Evolutionary conservation across 2,888 invertebrate species (phyloP).

Genomic region (Lasioglossum leucozonium): DNA sequence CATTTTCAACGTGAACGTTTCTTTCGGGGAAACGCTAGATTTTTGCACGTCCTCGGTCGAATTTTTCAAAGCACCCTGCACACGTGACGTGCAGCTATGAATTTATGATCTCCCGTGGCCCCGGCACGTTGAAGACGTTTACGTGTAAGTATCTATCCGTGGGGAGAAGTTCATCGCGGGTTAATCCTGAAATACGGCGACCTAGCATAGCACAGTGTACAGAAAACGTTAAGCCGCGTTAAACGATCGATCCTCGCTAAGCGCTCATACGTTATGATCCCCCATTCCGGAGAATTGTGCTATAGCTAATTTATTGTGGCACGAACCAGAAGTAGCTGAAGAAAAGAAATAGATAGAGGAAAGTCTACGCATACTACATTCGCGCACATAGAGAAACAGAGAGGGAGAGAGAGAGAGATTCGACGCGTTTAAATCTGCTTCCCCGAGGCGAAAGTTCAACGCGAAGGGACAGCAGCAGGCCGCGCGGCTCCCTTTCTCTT

Average conservation of each 20-base stretch:
- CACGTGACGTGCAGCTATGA: constrained; percentile 23
- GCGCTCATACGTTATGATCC: constrained; percentile 31
- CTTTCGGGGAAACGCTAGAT: neutral
- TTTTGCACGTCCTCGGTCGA: neutral
- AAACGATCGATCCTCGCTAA: constrained; percentile 58
- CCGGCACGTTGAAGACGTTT: constrained; percentile 53
- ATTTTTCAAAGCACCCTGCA: neutral
- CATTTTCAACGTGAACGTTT: neutral
- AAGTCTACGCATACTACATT: neutral
- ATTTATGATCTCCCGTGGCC: constrained; percentile 52
- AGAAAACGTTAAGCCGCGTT: constrained; percentile 50
- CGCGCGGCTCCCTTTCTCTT: neutral
- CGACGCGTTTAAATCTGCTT: neutral
- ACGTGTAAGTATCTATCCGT: constrained; percentile 49
- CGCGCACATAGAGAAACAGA: neutral
- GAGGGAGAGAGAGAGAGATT: neutral
- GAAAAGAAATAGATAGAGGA: neutral
- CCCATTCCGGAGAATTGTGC: constrained; percentile 32
- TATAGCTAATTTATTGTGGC: constrained; percentile 39
- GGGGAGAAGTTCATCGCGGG: constrained; percentile 58
- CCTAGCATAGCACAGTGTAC: constrained; percentile 5
- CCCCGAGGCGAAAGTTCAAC: constrained; percentile 16
- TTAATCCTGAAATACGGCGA: constrained; percentile 64
- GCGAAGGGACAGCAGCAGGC: neutral
- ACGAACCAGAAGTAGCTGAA: constrained; percentile 1